phyloP scores from a whole-genome alignment of 2,888 invertebrate species.

The Atethmia centrago region DNA sequence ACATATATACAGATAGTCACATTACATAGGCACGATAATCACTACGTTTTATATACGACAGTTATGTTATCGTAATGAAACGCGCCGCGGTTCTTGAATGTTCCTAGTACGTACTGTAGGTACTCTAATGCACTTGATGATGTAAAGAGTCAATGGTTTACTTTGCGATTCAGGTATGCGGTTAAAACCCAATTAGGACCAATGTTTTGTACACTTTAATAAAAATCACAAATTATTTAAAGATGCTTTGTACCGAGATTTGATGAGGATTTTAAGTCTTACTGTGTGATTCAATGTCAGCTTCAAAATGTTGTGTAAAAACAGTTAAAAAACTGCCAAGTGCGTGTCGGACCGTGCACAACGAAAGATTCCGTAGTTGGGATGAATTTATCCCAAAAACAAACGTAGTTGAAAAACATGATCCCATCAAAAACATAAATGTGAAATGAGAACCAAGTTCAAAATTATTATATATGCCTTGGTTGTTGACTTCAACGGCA shows the following conservation, averaged over 20 bases:
- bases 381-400: too few species aligned
- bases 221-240: background rate
- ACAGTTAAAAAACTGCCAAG: too few species aligned
- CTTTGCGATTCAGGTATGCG: background rate
- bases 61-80: constrained; percentile 39
- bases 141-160: background rate
- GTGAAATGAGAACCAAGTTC: too few species aligned
- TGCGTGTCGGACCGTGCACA: too few species aligned
- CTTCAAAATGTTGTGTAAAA: background rate
- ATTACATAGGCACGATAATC: constrained; percentile 29
- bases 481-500: too few species aligned
- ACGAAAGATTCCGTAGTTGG: too few species aligned
- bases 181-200: constrained; percentile 6
- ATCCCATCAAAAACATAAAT: too few species aligned
- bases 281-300: constrained; percentile 1
- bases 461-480: too few species aligned
- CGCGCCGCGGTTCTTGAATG: constrained; percentile 44
- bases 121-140: background rate
- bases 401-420: too few species aligned
- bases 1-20: constrained; percentile 2
- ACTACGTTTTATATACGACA: constrained; percentile 4
- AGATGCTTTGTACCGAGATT: constrained; percentile 10
- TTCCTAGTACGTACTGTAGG: constrained; percentile 14
- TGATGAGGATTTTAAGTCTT: background rate
- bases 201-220: constrained; percentile 7